Conservation (phyloP, 2,888 invertebrate genomes). For the Leptinotarsa tumamoca region DNA sequence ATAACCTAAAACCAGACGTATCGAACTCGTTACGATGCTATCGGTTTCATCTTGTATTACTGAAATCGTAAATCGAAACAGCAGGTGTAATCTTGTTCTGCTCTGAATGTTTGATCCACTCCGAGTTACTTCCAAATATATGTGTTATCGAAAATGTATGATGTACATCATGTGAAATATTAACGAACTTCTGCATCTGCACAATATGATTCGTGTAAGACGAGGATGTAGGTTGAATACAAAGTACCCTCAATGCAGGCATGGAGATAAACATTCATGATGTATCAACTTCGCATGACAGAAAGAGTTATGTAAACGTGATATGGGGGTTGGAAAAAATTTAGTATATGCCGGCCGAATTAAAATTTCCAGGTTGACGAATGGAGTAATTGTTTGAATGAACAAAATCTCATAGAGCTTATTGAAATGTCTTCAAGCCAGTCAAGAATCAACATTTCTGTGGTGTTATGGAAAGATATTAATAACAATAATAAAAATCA, state of each 20-base stretch:
- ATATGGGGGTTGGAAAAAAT: background rate
- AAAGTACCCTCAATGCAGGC: conserved; percentile 9
- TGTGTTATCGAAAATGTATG: conserved; percentile 16
- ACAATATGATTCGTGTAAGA: conserved; percentile 20
- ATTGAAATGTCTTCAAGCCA: no score
- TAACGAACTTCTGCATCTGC: conserved; percentile 15
- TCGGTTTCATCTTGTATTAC: background rate
- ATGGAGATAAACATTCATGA: conserved; percentile 17
- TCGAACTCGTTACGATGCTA: background rate
- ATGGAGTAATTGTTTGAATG: background rate
- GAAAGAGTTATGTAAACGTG: conserved; percentile 10
- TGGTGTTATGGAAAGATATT: no score
- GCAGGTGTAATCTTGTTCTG: conserved; percentile 10
- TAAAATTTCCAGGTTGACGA: background rate
- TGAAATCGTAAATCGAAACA: conserved; percentile 4
- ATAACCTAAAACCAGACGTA: background rate
- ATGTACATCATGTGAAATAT: conserved; percentile 16
- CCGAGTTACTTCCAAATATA: conserved; percentile 13
- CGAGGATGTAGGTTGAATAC: conserved; percentile 7
- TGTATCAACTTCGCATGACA: conserved; percentile 13
- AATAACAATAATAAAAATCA: no score
- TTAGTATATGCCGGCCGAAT: background rate
- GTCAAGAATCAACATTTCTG: no score
- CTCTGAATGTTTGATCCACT: conserved; percentile 17
- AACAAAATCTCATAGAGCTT: background rate